Evolutionary conservation across 2,888 invertebrate genomes (phyloP).

Genomic region (Erebia palarica): DNA sequence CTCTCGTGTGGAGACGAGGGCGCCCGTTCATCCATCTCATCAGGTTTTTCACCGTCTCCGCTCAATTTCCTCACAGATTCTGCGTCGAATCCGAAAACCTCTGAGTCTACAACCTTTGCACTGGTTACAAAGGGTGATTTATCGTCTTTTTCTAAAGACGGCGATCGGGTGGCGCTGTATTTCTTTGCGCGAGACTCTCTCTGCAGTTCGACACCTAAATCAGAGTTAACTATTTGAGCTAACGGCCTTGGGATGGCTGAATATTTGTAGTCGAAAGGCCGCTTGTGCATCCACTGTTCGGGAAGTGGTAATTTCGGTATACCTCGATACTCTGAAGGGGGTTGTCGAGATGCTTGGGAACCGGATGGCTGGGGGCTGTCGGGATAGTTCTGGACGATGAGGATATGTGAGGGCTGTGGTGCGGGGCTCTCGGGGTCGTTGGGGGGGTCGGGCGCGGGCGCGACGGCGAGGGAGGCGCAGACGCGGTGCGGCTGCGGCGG

Average conservation of each 20-base stretch:
- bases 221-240: constrained; percentile 62
- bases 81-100: constrained; percentile 70
- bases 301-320: constrained; percentile 69
- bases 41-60: constrained; percentile 48
- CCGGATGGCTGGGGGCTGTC: constrained; percentile 46
- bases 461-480: constrained; percentile 43
- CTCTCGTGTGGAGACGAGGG: constrained; percentile 54
- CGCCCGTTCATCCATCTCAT: constrained; percentile 43
- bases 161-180: constrained; percentile 74
- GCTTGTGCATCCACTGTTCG: constrained; percentile 74
- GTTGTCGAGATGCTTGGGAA: constrained; percentile 44
- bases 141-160: constrained; percentile 79
- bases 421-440: constrained; percentile 45
- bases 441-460: constrained; percentile 47
- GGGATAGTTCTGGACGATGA: constrained; percentile 46
- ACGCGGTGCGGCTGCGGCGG: constrained; percentile 43
- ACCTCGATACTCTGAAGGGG: constrained; percentile 50
- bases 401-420: constrained; percentile 45
- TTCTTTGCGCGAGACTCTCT: constrained; percentile 67
- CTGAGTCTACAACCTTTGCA: constrained; percentile 57
- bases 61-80: constrained; percentile 58
- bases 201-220: constrained; percentile 61
- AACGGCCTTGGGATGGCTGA: constrained; percentile 67
- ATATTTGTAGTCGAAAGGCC: constrained; percentile 69
- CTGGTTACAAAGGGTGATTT: constrained; percentile 68